Conservation (phyloP, 2,113 vertebrate genomes). For the Chlorodrepanis virens region DNA sequence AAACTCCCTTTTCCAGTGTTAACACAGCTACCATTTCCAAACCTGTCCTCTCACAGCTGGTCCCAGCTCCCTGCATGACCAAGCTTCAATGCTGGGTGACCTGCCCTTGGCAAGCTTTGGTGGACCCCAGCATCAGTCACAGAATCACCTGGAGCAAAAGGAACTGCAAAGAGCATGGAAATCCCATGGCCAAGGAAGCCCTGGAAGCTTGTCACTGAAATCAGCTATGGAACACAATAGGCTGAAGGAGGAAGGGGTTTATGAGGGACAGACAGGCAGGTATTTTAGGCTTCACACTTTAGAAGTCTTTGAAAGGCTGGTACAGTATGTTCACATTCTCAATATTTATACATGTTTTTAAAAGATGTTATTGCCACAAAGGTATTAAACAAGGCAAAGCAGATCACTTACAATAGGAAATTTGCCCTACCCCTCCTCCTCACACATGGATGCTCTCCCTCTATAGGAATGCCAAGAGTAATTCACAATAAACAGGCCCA, state of each 20-base stretch:
- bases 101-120: background rate
- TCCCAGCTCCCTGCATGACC: background rate
- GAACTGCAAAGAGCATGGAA: background rate
- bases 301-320: background rate
- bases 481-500: background rate
- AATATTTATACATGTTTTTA: background rate
- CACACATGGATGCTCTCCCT: background rate
- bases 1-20: background rate
- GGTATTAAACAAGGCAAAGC: background rate
- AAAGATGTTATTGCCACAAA: background rate
- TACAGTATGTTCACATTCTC: background rate
- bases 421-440: background rate
- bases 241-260: background rate
- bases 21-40: background rate
- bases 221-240: accelerated
- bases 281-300: background rate
- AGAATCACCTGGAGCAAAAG: background rate
- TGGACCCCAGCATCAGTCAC: background rate
- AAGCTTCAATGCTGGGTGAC: background rate
- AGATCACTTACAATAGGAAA: background rate
- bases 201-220: background rate
- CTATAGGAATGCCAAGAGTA: background rate
- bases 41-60: background rate
- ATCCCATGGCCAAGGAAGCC: background rate
- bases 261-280: background rate